phyloP scores from a whole-genome alignment of 2,113 vertebrate species.

The Pholis gunnellus region DNA sequence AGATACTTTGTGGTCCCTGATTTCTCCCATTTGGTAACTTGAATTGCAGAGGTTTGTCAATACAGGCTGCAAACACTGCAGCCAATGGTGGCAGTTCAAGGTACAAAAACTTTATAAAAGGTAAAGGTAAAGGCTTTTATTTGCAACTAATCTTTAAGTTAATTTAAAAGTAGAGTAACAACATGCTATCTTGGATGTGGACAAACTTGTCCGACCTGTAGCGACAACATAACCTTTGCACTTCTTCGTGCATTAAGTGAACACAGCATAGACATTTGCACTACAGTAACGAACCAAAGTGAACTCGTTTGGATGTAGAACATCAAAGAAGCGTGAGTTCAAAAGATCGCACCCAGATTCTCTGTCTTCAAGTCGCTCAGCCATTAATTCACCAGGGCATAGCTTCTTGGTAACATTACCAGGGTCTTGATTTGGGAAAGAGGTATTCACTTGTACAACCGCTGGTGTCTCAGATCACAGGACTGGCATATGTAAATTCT shows the following conservation, averaged over 20 bases:
- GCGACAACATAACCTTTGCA: conserved; percentile 6
- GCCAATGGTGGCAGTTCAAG: neutral
- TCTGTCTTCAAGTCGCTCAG: conserved; percentile 30
- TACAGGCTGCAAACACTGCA: neutral
- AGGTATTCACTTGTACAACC: conserved; percentile 55
- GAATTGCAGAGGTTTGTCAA: conserved; percentile 17
- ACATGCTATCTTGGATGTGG: neutral
- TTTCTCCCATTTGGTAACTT: conserved; percentile 18
- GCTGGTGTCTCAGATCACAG: conserved; percentile 63
- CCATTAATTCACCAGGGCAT: conserved; percentile 20
- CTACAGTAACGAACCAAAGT: conserved; percentile 25
- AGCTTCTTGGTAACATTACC: conserved; percentile 48
- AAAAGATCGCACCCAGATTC: conserved; percentile 27
- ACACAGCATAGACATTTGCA: conserved; percentile 14
- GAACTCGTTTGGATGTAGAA: conserved; percentile 44
- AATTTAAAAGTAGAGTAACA: neutral
- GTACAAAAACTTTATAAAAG: neutral
- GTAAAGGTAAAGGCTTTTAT: neutral
- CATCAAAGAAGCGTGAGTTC: conserved; percentile 46
- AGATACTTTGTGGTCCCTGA: conserved; percentile 13
- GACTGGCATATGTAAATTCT: conserved; percentile 61
- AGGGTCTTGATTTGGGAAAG: conserved; percentile 55
- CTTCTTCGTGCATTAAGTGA: neutral
- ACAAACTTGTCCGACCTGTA: neutral
- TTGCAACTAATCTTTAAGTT: neutral